A percentile compares a stretch with the other conserved stretches of the same genome.
These are phyloP conservation scores for Cuculus canorus DNA, from an alignment of 2,797 vertebrate species.

Conservation along the genomic window DNA sequence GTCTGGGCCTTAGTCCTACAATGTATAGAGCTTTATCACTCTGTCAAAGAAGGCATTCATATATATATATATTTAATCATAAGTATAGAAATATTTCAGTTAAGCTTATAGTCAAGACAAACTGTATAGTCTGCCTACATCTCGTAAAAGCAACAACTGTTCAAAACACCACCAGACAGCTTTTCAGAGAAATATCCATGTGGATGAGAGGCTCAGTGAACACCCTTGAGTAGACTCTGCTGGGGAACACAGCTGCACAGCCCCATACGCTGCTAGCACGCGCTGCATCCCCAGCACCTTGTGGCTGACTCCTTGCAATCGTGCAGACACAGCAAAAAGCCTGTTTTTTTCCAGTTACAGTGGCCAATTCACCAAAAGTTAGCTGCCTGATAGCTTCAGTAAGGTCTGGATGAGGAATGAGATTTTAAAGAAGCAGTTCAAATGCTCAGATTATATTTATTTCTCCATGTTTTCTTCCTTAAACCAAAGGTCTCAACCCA, in stretches of 20 bases:
- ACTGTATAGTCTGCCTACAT: neutral
- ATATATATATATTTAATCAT: neutral
- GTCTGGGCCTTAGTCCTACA: neutral
- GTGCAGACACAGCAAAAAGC: rapidly evolving
- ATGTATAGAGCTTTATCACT: neutral
- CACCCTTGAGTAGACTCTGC: rapidly evolving
- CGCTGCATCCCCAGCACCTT: rapidly evolving
- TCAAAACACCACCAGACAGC: neutral
- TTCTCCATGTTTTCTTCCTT: neutral
- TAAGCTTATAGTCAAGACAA: neutral
- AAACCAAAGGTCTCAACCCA: neutral
- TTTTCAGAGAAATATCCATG: neutral
- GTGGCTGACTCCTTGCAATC: rapidly evolving
- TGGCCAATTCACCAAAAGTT: neutral
- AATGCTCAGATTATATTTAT: neutral
- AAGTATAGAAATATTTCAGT: neutral
- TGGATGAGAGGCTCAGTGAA: neutral
- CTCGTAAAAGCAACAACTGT: neutral
- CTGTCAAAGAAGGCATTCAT: neutral
- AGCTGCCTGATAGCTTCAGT: neutral
- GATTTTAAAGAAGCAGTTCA: neutral
- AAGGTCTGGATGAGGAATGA: neutral
- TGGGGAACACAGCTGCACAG: rapidly evolving
- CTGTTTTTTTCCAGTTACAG: neutral
- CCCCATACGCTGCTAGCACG: rapidly evolving